These are phyloP conservation scores for Chloropsis cyanopogon DNA, from an alignment of 2,113 vertebrate genomes.

Conservation along the genomic window DNA sequence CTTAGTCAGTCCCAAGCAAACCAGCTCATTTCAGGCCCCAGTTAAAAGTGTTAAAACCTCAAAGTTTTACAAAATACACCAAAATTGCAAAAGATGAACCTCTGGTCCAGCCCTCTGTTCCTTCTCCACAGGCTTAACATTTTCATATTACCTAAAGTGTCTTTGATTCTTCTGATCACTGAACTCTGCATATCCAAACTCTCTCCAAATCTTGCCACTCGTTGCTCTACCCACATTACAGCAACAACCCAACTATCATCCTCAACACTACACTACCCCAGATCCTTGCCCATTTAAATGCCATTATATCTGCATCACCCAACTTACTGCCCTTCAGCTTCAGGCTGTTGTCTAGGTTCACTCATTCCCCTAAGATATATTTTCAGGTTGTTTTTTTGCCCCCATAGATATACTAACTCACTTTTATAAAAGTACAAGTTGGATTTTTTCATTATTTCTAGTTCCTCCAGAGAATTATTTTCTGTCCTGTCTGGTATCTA, in stretches of 20 bases:
- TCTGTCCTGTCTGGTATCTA: background rate
- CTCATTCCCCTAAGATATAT: background rate
- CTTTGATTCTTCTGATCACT: background rate
- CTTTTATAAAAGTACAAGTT: background rate
- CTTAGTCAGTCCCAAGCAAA: background rate
- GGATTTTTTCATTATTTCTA: background rate
- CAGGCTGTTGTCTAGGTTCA: background rate
- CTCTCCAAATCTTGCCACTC: background rate
- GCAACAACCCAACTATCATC: background rate
- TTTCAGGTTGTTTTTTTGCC: background rate
- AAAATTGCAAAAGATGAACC: background rate
- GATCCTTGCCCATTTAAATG: background rate
- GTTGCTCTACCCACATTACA: background rate
- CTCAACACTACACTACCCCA: background rate
- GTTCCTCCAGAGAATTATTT: background rate
- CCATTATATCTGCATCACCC: background rate
- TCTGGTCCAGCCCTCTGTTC: background rate
- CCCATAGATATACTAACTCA: background rate
- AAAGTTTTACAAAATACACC: background rate
- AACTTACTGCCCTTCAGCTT: background rate
- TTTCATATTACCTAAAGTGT: background rate
- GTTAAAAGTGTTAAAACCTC: background rate
- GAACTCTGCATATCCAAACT: background rate
- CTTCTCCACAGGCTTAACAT: background rate
- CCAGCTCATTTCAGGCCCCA: background rate